Evolutionary conservation across 1,140 invertebrate genomes (phyloP).

Genomic region (Drosophila pseudoananassae): DNA sequence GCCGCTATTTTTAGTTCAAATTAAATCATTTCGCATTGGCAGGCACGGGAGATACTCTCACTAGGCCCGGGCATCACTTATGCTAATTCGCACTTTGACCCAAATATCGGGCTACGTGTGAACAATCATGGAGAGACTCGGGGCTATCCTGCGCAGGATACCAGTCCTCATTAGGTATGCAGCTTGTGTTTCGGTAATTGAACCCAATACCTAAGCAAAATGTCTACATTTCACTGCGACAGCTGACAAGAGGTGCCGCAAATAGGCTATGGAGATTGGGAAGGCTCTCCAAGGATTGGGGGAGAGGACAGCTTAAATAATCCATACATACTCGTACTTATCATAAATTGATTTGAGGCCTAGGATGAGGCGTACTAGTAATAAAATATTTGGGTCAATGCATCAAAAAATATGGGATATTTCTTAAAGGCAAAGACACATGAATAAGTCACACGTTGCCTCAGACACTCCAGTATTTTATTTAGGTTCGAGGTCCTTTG

Average conservation of each 20-base stretch:
- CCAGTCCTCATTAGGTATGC: slow-evolving; percentile 62
- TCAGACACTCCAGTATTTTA: slow-evolving; percentile 4
- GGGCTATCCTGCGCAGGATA: slow-evolving; percentile 3
- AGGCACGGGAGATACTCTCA: slow-evolving; percentile 17
- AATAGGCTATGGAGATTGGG: slow-evolving; percentile 33
- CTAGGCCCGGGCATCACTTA: slow-evolving; percentile 35
- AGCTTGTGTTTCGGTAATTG: slow-evolving; percentile 67
- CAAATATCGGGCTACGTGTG: slow-evolving; percentile 56
- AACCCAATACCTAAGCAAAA: slow-evolving; percentile 67
- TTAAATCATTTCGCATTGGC: slow-evolving; percentile 58
- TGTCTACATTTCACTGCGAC: slow-evolving; percentile 47
- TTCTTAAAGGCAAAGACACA: background rate
- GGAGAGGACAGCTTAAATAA: slow-evolving; percentile 2
- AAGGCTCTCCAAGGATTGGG: slow-evolving; percentile 8
- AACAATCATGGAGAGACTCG: slow-evolving; percentile 28
- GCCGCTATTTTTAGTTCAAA: slow-evolving; percentile 61
- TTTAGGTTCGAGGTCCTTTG: slow-evolving; percentile 24
- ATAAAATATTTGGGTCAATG: slow-evolving; percentile 3
- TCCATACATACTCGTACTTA: background rate
- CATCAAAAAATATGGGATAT: slow-evolving; percentile 10
- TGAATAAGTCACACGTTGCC: slow-evolving; percentile 26
- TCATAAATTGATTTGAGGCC: slow-evolving; percentile 2
- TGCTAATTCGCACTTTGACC: slow-evolving; percentile 73
- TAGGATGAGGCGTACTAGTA: background rate
- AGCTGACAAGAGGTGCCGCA: slow-evolving; percentile 20